Evolutionary conservation across 2,797 vertebrate genomes (phyloP).

Genomic region (Pangasius sanitwongsei): DNA sequence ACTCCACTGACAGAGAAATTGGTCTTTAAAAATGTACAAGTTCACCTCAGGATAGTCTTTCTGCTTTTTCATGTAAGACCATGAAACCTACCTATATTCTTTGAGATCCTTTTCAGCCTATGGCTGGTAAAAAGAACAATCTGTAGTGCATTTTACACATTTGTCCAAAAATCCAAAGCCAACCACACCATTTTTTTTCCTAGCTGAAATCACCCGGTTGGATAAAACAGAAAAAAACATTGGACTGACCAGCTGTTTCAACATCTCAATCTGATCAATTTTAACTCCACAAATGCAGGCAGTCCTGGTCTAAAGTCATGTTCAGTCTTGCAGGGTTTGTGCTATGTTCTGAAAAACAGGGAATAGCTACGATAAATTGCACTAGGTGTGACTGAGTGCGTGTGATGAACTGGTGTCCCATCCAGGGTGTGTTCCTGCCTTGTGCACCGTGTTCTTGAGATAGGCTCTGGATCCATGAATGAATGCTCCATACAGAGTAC

Average conservation of each 20-base stretch:
- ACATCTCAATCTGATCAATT: constrained; percentile 73
- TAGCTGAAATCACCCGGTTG: constrained; percentile 59
- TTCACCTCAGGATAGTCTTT: constrained; percentile 57
- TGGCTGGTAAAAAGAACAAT: constrained; percentile 32
- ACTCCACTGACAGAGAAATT: not conserved
- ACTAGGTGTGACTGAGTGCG: not conserved
- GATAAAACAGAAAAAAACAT: constrained; percentile 57
- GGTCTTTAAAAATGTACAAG: constrained; percentile 54
- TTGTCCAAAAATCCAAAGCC: constrained; percentile 64
- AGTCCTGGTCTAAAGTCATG: constrained; percentile 64
- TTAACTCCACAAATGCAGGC: constrained; percentile 60
- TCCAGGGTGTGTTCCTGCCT: not conserved
- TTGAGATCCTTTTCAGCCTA: not conserved
- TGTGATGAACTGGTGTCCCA: not conserved
- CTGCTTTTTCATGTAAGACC: not conserved
- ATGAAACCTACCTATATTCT: constrained; percentile 1
- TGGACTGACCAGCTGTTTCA: constrained; percentile 64
- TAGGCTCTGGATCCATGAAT: not conserved
- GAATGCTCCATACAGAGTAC: not conserved
- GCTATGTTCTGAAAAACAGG: constrained; percentile 35
- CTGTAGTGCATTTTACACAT: constrained; percentile 50
- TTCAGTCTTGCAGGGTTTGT: constrained; percentile 55
- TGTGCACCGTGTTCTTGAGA: not conserved
- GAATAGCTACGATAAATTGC: not conserved
- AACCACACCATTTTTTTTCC: constrained; percentile 68